Conservation (phyloP, 1,140 invertebrate species). For the Drosophila nigromelanica region DNA sequence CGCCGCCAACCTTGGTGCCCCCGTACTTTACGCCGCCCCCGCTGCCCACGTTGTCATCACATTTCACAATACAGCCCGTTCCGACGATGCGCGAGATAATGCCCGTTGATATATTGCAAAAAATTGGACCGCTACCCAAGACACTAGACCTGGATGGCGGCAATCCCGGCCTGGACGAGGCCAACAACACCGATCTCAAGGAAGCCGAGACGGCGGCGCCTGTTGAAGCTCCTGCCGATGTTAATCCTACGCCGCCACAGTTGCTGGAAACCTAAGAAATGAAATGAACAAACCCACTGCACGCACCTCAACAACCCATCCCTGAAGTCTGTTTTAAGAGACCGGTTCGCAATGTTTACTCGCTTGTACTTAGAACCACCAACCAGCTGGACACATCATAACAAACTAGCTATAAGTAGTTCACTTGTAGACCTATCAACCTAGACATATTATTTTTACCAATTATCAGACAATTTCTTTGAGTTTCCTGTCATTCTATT, state of each 20-base stretch:
- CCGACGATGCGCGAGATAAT: constrained; percentile 63
- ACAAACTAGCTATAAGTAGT: constrained; percentile 52
- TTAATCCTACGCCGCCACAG: constrained; percentile 6
- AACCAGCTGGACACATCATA: constrained; percentile 38
- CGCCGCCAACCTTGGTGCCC: constrained; percentile 16
- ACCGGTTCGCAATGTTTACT: constrained; percentile 1
- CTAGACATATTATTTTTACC: constrained; percentile 14
- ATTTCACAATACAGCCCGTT: constrained; percentile 54
- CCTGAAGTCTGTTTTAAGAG: constrained; percentile 1
- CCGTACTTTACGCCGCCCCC: constrained; percentile 60
- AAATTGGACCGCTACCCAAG: constrained; percentile 65
- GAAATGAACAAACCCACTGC: constrained; percentile 1
- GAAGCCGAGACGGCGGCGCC: constrained; percentile 4
- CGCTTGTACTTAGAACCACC: constrained; percentile 22
- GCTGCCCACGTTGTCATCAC: constrained; percentile 48
- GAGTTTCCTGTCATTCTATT: constrained; percentile 10
- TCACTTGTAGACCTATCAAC: constrained; percentile 18
- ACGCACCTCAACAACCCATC: not conserved
- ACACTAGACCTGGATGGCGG: constrained; percentile 60
- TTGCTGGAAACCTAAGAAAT: constrained; percentile 40
- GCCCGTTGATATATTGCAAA: constrained; percentile 67
- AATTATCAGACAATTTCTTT: constrained; percentile 17
- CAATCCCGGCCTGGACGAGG: constrained; percentile 27
- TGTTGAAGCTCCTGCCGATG: not conserved
- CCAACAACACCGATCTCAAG: constrained; percentile 34